phyloP scores from a whole-genome alignment of 2,888 invertebrate genomes.

The Orthosia gothica region DNA sequence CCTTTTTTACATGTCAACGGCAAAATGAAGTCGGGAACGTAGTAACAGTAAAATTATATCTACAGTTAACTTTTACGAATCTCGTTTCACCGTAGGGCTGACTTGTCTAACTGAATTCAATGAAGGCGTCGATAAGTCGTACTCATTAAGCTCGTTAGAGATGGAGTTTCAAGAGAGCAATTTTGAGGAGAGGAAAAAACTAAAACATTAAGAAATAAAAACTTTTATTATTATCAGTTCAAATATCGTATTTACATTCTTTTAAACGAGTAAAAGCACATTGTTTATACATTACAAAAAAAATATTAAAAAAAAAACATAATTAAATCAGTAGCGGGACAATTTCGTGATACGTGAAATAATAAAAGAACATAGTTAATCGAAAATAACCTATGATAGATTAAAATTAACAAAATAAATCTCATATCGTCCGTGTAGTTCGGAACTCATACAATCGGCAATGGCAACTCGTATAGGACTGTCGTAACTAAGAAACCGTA shows the following conservation, averaged over 20 bases:
- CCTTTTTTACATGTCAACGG: constrained; percentile 15
- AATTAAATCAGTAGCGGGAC: constrained; percentile 81
- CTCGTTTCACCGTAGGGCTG: constrained; percentile 10
- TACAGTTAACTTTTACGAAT: constrained; percentile 26
- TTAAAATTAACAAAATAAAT: constrained; percentile 81
- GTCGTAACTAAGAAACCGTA: constrained; percentile 76
- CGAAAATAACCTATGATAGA: constrained; percentile 78
- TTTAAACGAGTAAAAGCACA: constrained; percentile 91
- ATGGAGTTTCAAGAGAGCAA: constrained; percentile 19
- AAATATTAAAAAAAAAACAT: constrained; percentile 75
- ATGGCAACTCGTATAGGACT: constrained; percentile 85
- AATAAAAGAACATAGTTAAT: constrained; percentile 75
- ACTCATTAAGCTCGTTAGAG: constrained; percentile 42
- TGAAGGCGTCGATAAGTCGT: constrained; percentile 30
- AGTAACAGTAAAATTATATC: constrained; percentile 18
- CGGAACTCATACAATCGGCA: constrained; percentile 75
- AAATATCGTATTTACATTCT: constrained; percentile 92
- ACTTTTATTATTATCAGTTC: constrained; percentile 92
- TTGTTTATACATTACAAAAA: constrained; percentile 87
- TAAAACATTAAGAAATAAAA: constrained; percentile 89
- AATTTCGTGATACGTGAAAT: constrained; percentile 82
- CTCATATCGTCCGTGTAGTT: constrained; percentile 76
- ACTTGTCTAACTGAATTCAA: constrained; percentile 40
- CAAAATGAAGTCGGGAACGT: constrained; percentile 41
- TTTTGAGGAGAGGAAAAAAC: constrained; percentile 64